A percentile compares a stretch with the other conserved stretches of the same genome.
These are phyloP conservation scores for Netelia virgata DNA, from an alignment of 2,888 invertebrate species.

Conservation along the genomic window DNA sequence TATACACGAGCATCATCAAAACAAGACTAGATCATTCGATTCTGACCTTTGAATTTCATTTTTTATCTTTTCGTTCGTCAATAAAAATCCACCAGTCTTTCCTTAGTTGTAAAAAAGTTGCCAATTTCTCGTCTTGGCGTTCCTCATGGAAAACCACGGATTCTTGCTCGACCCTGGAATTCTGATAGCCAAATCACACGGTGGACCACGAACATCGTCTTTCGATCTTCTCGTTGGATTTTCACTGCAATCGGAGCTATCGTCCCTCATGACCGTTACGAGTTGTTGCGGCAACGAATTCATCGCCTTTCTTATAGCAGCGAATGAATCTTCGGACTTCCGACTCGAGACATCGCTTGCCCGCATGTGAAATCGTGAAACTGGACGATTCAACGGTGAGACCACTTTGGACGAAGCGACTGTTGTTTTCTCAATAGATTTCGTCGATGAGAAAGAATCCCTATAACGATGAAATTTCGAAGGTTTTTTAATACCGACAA, in stretches of 20 bases:
- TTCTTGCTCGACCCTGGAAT: conserved; percentile 54
- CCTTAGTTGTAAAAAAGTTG: conserved; percentile 33
- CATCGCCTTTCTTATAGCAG: conserved; percentile 48
- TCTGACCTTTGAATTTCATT: too few relatives aligned
- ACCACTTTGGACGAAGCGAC: background rate
- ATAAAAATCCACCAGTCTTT: too few relatives aligned
- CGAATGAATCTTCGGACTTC: conserved; percentile 24
- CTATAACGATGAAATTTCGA: conserved; percentile 9
- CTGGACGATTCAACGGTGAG: background rate
- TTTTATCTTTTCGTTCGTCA: background rate
- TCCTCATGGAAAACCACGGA: conserved; percentile 60
- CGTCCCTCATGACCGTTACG: conserved; percentile 59
- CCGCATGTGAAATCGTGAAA: background rate
- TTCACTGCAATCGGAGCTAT: conserved; percentile 60
- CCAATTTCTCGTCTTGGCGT: conserved; percentile 54
- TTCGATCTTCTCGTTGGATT: conserved; percentile 14
- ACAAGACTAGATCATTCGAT: too few relatives aligned
- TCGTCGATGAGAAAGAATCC: background rate
- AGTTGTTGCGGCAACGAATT: conserved; percentile 62
- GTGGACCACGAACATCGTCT: conserved; percentile 56
- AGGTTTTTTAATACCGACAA: background rate
- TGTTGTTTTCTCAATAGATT: background rate
- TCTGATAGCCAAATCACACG: conserved; percentile 53
- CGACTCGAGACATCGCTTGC: background rate
- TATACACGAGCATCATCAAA: too few relatives aligned